These are phyloP conservation scores for Ctenopoma kingsleyae DNA, from an alignment of 2,797 vertebrate species.

Conservation along the genomic window DNA sequence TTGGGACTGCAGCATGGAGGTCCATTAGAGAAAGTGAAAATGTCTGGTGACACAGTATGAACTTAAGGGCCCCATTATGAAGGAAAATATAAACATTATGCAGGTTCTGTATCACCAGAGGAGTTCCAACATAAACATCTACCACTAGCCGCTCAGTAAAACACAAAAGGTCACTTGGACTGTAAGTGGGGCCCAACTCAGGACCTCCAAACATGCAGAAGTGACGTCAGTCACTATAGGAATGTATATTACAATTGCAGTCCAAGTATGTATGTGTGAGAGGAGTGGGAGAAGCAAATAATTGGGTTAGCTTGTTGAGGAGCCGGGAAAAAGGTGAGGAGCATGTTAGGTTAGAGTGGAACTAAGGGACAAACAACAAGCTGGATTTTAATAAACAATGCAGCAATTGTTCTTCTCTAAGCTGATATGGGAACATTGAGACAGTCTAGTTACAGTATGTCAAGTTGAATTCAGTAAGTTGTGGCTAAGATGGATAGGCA, in stretches of 20 bases:
- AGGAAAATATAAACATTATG: slow-evolving; percentile 52
- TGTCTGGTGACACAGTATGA: slow-evolving; percentile 47
- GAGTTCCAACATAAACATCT: slow-evolving; percentile 60
- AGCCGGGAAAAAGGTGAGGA: slow-evolving; percentile 18
- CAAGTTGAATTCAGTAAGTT: slow-evolving; percentile 28
- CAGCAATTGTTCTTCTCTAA: slow-evolving; percentile 52
- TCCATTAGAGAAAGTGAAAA: slow-evolving; percentile 33
- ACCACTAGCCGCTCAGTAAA: slow-evolving; percentile 22
- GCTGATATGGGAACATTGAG: slow-evolving; percentile 48
- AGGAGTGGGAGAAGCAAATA: slow-evolving; percentile 16
- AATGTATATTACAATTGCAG: slow-evolving; percentile 24
- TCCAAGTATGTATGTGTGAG: slow-evolving; percentile 26
- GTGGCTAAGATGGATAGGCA: slow-evolving; percentile 12
- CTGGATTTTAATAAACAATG: slow-evolving; percentile 40
- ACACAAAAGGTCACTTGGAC: slow-evolving; percentile 24
- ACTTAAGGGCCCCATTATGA: slow-evolving; percentile 38
- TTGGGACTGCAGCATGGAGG: not conserved
- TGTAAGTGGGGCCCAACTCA: slow-evolving; percentile 19
- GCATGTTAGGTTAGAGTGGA: slow-evolving; percentile 1
- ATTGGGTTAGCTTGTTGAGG: slow-evolving; percentile 22
- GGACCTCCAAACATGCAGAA: slow-evolving; percentile 28
- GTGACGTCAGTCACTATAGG: slow-evolving; percentile 30
- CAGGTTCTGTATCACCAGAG: slow-evolving; percentile 45
- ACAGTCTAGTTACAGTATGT: slow-evolving; percentile 25
- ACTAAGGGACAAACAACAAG: slow-evolving; percentile 13